Evolutionary conservation across 2,113 vertebrate species (phyloP), one percentile per base, ranked within the genome.

Genomic region (Dasyurus viverrinus): DNA sequence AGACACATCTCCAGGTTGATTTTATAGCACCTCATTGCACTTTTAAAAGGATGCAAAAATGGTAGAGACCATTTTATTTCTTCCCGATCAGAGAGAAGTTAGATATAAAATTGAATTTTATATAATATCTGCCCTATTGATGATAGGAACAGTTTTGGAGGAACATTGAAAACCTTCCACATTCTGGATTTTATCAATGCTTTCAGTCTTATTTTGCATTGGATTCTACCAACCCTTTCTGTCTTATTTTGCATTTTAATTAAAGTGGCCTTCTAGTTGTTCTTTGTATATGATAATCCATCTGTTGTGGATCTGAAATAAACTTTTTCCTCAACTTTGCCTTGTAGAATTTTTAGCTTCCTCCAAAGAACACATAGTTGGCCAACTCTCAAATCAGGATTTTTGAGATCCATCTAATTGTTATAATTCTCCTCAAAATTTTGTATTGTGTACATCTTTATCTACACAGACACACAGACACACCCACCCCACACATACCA

Each of bases 1-100:
- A 91, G 93, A 92, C 9, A 22, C 30, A 91, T 97, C 96, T 94
- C 90, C 24, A 26, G 95, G 95, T 60, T 93, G 91, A 95, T 97
- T 97, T 95, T 46, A 68, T 30, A 89, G 94, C 97, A 89, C 91
- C 96, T 98, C 19, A 8, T 92, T 97, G 93, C 68, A 90, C 97
- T 97, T 98, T 52, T 95, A 14, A 93, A 92, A 96, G 93, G 95
- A 42, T 42, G 93, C 92, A 95, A 92, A 97, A 95, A 95, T 10
- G 46, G 4, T 91, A 23, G 16, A 93, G 30, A 91, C 53, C 46
- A 96, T 42, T 54, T 42, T 0, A 26, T 89, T 95, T 46, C 27
- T 19, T 4, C 42, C 50, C 24, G 24, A 19, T 42, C 36, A 94
- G 91, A 96, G 91, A 96, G 90, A 68, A 91, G 53, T 57, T 14